These are phyloP conservation scores for Labroides dimidiatus DNA, from an alignment of 2,797 vertebrate species.

Conservation along the genomic window DNA sequence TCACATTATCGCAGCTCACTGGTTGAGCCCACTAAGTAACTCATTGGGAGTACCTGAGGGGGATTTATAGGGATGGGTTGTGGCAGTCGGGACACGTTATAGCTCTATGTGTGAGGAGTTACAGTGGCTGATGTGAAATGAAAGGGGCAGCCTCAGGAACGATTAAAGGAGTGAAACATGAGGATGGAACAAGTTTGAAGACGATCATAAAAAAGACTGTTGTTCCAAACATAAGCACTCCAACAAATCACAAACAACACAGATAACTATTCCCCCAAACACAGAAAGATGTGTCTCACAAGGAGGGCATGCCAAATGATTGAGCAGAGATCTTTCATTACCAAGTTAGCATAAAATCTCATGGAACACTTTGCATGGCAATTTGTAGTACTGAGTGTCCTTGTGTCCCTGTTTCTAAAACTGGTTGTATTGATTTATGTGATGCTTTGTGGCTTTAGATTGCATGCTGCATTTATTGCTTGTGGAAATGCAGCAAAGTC, in stretches of 20 bases:
- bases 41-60: conserved; percentile 54
- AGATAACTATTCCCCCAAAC: no score
- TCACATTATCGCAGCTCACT: conserved; percentile 71
- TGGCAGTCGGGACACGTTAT: conserved; percentile 52
- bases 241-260: no score
- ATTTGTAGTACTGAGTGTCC: neutral
- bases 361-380: neutral
- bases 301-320: neutral
- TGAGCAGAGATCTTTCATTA: neutral
- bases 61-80: conserved; percentile 41
- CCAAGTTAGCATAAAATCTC: neutral
- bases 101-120: conserved; percentile 40
- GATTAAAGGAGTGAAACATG: neutral
- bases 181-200: neutral
- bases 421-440: conserved; percentile 12
- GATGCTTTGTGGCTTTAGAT: conserved; percentile 25
- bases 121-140: conserved; percentile 18
- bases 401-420: neutral
- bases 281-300: neutral
- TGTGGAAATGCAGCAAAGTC: conserved; percentile 19
- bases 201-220: conserved; percentile 15
- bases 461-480: conserved; percentile 18
- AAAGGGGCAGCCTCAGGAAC: conserved; percentile 23
- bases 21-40: conserved; percentile 60
- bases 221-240: neutral